Percentiles rank a stretch among this genome's conserved stretches.
phyloP scores from a whole-genome alignment of 2,797 vertebrate genomes.

The Margarornis squamiger region DNA sequence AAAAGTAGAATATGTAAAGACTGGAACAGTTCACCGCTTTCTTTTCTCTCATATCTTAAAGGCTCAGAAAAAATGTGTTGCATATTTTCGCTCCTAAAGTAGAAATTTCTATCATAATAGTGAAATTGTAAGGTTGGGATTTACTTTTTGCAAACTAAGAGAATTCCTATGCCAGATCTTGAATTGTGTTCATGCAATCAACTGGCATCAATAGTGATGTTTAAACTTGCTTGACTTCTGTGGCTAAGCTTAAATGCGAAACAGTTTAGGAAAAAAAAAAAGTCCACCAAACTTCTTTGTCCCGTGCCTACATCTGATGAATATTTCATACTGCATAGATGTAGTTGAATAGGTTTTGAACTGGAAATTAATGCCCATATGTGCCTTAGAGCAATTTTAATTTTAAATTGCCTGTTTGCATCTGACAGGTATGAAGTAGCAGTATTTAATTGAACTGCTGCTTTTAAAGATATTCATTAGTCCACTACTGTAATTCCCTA shows the following conservation, averaged over 20 bases:
- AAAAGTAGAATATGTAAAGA: not conserved
- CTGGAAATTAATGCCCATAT: not conserved
- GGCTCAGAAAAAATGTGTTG: not conserved
- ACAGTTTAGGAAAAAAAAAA: not conserved
- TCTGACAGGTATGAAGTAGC: not conserved
- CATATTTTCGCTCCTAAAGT: not conserved
- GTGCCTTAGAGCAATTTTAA: not conserved
- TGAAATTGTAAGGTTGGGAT: not conserved
- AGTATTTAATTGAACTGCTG: not conserved
- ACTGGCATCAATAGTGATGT: not conserved
- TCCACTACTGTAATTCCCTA: not conserved
- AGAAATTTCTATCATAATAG: not conserved
- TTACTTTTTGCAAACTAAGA: not conserved
- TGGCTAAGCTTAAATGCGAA: not conserved
- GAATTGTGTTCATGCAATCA: not conserved
- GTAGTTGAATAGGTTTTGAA: not conserved
- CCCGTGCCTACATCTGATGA: not conserved
- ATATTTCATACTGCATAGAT: not conserved
- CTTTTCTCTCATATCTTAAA: not conserved
- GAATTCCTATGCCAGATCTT: not conserved
- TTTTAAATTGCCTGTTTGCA: not conserved
- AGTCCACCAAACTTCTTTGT: not conserved
- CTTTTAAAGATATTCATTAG: not conserved
- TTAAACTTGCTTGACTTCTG: not conserved
- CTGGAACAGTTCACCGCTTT: not conserved